Percentiles rank a stretch among this genome's conserved stretches.
Evolutionary conservation across 2,113 vertebrate genomes (phyloP).

Genomic region (Sialia sialis): DNA sequence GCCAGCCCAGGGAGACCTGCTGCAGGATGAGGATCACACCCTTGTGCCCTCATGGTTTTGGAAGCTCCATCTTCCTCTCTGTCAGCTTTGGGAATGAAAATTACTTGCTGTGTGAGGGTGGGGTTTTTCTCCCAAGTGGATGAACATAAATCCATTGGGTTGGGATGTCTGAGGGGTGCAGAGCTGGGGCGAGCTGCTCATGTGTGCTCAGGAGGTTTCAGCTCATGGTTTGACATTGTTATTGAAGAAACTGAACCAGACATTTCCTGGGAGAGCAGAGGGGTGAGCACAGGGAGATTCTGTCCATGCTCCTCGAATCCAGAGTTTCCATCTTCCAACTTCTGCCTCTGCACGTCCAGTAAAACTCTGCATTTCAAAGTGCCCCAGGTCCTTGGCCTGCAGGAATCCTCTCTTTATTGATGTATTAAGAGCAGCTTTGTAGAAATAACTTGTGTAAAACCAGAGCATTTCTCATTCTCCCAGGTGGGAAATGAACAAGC

Average conservation of each 20-base stretch:
- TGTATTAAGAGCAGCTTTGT: neutral
- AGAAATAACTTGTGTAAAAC: neutral
- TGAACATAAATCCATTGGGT: accelerated
- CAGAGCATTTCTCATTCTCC: neutral
- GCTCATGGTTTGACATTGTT: neutral
- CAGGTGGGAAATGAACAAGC: neutral
- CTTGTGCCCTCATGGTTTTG: neutral
- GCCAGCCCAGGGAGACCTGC: neutral
- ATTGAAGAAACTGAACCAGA: neutral
- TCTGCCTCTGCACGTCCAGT: neutral
- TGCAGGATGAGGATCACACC: neutral
- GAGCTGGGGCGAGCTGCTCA: neutral
- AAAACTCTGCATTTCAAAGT: neutral
- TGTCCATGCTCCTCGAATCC: neutral
- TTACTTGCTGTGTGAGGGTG: neutral
- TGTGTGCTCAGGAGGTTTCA: neutral
- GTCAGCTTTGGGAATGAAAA: neutral
- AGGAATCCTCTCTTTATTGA: neutral
- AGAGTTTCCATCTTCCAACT: neutral
- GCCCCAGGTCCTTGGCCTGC: neutral
- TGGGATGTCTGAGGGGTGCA: accelerated
- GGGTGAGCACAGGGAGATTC: neutral
- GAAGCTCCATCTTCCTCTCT: neutral
- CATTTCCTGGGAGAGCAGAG: neutral
- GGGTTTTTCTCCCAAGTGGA: too few species aligned